phyloP scores from a whole-genome alignment of 2,888 invertebrate species.

The Pasiphila rectangulata region DNA sequence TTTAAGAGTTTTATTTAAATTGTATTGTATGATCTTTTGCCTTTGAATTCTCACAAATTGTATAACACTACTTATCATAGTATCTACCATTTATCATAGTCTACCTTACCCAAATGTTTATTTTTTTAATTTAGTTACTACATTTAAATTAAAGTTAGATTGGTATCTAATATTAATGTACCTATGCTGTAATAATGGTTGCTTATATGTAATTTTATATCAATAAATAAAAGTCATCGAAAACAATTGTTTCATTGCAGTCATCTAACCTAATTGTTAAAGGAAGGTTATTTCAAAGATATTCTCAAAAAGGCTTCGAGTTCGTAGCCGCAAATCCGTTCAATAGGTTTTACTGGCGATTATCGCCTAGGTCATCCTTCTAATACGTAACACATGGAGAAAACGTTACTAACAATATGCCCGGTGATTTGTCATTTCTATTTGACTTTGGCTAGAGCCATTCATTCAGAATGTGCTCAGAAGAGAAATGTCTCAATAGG shows the following conservation, averaged over 20 bases:
- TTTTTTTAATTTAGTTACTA: slow-evolving; percentile 31
- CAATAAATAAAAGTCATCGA: slow-evolving; percentile 59
- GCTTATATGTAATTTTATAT: slow-evolving; percentile 80
- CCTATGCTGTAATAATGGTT: slow-evolving; percentile 71
- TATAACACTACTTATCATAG: slow-evolving; percentile 39
- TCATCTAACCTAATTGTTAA: not conserved
- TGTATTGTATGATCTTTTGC: slow-evolving; percentile 30
- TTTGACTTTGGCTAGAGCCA: slow-evolving; percentile 25
- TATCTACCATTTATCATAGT: too few relatives aligned
- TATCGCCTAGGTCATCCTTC: not conserved
- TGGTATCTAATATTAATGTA: slow-evolving; percentile 61
- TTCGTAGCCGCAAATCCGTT: slow-evolving; percentile 8
- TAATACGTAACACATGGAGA: too few relatives aligned
- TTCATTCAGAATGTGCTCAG: slow-evolving; percentile 25
- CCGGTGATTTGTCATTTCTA: slow-evolving; percentile 5
- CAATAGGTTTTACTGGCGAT: not conserved
- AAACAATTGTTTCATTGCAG: slow-evolving; percentile 37
- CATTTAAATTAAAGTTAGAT: slow-evolving; percentile 29
- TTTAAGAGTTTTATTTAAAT: slow-evolving; percentile 14
- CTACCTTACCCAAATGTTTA: slow-evolving; percentile 17
- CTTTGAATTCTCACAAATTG: slow-evolving; percentile 41
- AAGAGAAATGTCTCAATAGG: slow-evolving; percentile 28
- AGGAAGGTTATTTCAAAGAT: slow-evolving; percentile 10
- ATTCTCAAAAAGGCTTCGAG: slow-evolving; percentile 11
- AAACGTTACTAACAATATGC: not conserved